Percentiles rank a stretch among this genome's conserved stretches.
phyloP scores from a whole-genome alignment of 2,797 vertebrate species.

The Gila robusta region DNA sequence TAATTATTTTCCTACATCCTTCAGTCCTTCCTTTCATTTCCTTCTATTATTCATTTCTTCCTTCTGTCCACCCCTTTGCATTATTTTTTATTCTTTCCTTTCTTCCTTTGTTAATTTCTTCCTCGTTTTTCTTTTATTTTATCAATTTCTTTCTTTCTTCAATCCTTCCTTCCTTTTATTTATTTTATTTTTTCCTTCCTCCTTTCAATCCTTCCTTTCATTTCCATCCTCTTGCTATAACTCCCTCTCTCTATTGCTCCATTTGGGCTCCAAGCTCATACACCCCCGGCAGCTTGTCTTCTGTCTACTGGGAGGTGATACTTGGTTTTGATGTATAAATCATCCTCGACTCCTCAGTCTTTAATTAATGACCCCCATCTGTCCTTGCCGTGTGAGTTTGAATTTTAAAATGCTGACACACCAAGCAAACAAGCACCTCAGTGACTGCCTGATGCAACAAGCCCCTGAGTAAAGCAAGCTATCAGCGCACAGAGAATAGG shows the following conservation, averaged over 20 bases:
- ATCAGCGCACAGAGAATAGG: conserved; percentile 41
- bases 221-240: background rate
- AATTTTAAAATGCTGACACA: conserved; percentile 69
- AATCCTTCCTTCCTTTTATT: too few relatives aligned
- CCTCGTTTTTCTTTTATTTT: background rate
- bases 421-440: conserved; percentile 8
- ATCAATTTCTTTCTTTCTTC: background rate
- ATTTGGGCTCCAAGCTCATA: conserved; percentile 42
- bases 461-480: conserved; percentile 39
- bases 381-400: conserved; percentile 72
- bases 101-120: background rate
- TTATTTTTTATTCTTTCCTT: background rate
- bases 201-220: background rate
- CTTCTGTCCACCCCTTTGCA: background rate
- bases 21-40: background rate
- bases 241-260: background rate
- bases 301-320: conserved; percentile 70
- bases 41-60: background rate
- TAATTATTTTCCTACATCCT: background rate
- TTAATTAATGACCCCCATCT: conserved; percentile 85
- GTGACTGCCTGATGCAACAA: conserved; percentile 54
- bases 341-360: conserved; percentile 71
- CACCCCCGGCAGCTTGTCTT: conserved; percentile 50
- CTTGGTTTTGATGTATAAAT: conserved; percentile 79
- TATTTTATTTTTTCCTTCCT: background rate